Percentiles rank a stretch among this genome's conserved stretches.
phyloP scores from a whole-genome alignment of 2,888 invertebrate genomes.

The Athalia rosae region DNA sequence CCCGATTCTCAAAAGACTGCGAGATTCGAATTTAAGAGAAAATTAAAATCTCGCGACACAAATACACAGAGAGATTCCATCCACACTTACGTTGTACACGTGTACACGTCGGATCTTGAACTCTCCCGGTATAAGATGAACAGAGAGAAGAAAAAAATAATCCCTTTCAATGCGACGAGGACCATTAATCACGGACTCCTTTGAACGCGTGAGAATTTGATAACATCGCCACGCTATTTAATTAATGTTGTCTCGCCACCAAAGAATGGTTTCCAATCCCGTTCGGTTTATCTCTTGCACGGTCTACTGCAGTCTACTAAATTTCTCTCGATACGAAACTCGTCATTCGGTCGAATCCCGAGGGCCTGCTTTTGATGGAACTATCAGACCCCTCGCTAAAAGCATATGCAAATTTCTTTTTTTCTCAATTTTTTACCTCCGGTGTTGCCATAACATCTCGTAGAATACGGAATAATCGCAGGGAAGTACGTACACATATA shows the following conservation, averaged over 20 bases:
- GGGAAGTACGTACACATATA: background rate
- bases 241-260: conserved; percentile 57
- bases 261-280: conserved; percentile 54
- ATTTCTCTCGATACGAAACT: background rate
- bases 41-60: background rate
- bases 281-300: conserved; percentile 52
- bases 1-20: no score
- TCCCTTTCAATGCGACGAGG: conserved; percentile 49
- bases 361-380: no score
- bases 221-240: conserved; percentile 58
- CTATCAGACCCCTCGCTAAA: no score
- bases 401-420: no score
- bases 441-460: background rate
- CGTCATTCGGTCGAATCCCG: no score
- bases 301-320: background rate
- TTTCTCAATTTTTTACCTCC: background rate
- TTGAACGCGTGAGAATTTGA: conserved; percentile 53
- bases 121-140: background rate
- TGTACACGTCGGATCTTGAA: conserved; percentile 50
- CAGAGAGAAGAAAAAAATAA: conserved; percentile 52
- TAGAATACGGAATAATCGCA: conserved; percentile 11
- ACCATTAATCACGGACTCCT: conserved; percentile 56
- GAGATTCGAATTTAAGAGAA: no score
- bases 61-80: background rate
- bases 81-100: no score